Evolutionary conservation across 1,140 invertebrate species (phyloP).

Genomic region (Plutomurus gul): DNA sequence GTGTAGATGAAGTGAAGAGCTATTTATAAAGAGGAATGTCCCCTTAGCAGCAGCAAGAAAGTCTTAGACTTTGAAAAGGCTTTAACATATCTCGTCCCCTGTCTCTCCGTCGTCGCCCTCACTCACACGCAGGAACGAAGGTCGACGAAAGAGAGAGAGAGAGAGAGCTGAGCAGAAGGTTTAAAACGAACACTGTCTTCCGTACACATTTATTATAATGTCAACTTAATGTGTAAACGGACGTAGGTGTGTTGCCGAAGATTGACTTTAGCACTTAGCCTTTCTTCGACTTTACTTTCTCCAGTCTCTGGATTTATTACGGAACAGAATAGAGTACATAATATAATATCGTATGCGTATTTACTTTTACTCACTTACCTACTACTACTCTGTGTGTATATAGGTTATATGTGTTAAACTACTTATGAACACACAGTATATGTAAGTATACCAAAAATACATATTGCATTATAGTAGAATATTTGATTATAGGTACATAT

Average conservation of each 20-base stretch:
- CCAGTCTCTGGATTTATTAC: conserved; percentile 10
- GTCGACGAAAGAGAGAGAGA: no score
- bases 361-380: no score
- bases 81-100: not conserved
- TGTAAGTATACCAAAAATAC: no score
- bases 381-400: not conserved
- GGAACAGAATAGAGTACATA: no score
- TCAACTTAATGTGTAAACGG: conserved; percentile 27
- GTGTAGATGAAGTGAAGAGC: conserved; percentile 19
- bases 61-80: conserved; percentile 27
- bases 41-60: conserved; percentile 2
- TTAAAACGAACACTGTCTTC: conserved; percentile 4
- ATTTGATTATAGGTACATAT: no score
- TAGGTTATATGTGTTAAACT: not conserved
- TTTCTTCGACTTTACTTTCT: conserved; percentile 29
- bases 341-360: not conserved
- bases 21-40: conserved; percentile 28
- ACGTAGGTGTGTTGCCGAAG: conserved; percentile 24
- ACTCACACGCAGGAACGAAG: no score
- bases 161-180: conserved; percentile 19
- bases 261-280: conserved; percentile 28
- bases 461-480: no score
- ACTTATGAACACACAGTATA: no score
- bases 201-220: conserved; percentile 25
- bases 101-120: not conserved